Evolutionary conservation across 1,140 invertebrate genomes (phyloP), one percentile per base, ranked within the genome.

Genomic region (Hirudo medicinalis): DNA sequence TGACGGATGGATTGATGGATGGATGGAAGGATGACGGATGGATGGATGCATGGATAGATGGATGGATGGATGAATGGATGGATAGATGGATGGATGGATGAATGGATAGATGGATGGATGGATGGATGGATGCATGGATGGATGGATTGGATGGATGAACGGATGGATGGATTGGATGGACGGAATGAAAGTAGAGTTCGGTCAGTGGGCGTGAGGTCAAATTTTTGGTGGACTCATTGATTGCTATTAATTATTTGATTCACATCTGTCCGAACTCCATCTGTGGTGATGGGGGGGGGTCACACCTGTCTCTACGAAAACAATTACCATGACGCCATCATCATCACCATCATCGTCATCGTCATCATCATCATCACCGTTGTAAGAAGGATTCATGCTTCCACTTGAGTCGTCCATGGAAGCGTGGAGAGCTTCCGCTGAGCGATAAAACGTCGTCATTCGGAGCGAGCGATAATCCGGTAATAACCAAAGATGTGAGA

Each of bases 341-440:
- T 63, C 57, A n/a, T 63, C 57, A 63, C 17, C 57, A 13, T 17
- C 57, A 17, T 63, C 57, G 15, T 63, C 57, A n/a, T 63, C 57
- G 19, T 63, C 57, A 63, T 63, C 57, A 20, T 63, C 57, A n/a
- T 63, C 57, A n/a, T 17, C 57, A n/a, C 17, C 5, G 13, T 63
- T 15, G 1, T 17, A 49, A 13, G 13, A 49, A 69, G n/a, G 72
- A 54, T 29, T 71, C 32, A 74, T 74, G 72, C 66, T 36, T 49
- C 19, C 36, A 57, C 57, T 54, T 32, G 6, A 54, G 27, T 11
- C 73, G 63, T 32, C 22, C 43, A 8, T 60, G 57, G 25, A 71
- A 69, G 19, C 43, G 72, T 20, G 73, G 72, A 15, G 74, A 77
- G 6, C 77, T 76, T 3, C 72, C 75, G 25, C 76, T 77, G 27